These are phyloP conservation scores for Tinamus guttatus DNA, from an alignment of 2,113 vertebrate genomes.

Conservation along the genomic window DNA sequence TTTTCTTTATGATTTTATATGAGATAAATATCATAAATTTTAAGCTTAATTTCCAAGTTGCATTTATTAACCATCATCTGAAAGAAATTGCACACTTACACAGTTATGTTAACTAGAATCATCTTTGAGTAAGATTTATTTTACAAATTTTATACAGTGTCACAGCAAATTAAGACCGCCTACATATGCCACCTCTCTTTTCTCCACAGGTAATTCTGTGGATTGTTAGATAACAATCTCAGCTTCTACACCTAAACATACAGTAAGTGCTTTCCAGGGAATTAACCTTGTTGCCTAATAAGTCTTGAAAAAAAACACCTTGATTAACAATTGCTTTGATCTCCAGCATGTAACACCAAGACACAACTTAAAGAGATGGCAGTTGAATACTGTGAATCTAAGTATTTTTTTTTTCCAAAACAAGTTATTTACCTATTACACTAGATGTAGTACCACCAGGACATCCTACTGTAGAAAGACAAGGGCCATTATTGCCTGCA, in stretches of 20 bases:
- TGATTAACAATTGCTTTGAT: background rate
- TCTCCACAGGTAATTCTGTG: background rate
- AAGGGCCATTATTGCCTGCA: conserved; percentile 97
- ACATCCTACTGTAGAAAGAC: conserved; percentile 96
- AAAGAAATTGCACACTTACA: background rate
- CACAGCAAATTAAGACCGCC: background rate
- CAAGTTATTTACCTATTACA: conserved; percentile 87
- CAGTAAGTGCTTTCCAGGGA: background rate
- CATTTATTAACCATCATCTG: background rate
- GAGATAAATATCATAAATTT: background rate
- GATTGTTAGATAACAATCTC: background rate
- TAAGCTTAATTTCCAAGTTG: background rate
- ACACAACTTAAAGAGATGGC: background rate
- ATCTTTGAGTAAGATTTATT: background rate
- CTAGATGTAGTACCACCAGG: conserved; percentile 95
- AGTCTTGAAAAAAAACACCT: background rate
- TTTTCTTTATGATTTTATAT: background rate
- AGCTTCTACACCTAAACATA: background rate
- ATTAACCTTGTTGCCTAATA: background rate
- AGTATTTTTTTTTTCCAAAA: background rate
- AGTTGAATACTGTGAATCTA: rapidly evolving
- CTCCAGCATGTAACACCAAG: background rate
- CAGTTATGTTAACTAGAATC: background rate
- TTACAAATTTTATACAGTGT: background rate
- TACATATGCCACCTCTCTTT: background rate